A percentile compares a stretch with the other conserved stretches of the same genome.
Conservation (phyloP, 2,797 vertebrate species). For the Lepidocolaptes lacrymiger region DNA sequence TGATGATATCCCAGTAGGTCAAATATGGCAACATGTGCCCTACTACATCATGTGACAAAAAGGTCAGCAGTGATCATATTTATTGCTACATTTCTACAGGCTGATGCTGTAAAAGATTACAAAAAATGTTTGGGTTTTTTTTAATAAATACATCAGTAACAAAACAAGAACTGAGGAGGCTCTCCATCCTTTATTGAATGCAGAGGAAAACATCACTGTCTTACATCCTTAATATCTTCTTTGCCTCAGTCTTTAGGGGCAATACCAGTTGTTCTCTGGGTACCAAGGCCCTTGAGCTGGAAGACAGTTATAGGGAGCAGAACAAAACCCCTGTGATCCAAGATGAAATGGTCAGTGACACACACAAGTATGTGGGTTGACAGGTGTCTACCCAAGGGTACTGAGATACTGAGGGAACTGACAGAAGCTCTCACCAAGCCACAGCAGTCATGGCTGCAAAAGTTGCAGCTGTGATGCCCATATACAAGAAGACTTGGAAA, state of each 20-base stretch:
- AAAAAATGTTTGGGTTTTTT: not conserved
- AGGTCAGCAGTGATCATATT: not conserved
- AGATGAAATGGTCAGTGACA: not conserved
- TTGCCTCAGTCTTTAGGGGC: not conserved
- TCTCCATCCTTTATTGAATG: not conserved
- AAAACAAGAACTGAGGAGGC: not conserved
- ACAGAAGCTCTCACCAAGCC: not conserved
- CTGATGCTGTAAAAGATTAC: not conserved
- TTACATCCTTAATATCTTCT: accelerated
- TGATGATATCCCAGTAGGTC: slow-evolving; percentile 8
- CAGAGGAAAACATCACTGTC: not conserved
- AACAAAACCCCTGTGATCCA: not conserved
- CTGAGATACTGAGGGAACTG: not conserved
- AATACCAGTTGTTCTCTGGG: not conserved
- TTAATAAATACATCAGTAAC: not conserved
- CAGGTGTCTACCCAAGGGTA: not conserved
- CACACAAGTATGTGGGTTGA: no score
- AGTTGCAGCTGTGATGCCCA: no score
- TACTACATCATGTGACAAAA: not conserved
- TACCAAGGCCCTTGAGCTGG: accelerated
- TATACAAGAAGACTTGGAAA: not conserved
- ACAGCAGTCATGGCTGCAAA: not conserved
- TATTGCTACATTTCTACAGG: not conserved
- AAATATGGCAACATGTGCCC: not conserved
- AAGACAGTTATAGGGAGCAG: accelerated